Base-by-base conservation (phyloP, 2,797 vertebrate species). In the Cyprinodon diabolis region DNA sequence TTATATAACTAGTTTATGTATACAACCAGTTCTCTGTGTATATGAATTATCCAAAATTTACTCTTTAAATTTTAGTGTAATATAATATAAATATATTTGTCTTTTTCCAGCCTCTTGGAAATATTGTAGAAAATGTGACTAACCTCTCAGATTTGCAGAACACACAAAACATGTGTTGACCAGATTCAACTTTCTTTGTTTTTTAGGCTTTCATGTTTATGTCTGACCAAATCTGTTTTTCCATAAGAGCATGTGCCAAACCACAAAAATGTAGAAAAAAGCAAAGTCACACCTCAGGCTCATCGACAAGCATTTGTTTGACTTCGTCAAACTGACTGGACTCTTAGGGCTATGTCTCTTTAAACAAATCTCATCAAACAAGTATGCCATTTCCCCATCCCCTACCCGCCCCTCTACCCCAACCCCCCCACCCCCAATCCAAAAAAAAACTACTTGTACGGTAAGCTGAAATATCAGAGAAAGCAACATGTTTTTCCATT, bases 11-110 rank as follows among this genome's bases (percentile, higher is more conserved):
- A 89, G 78, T 91, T 81, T 85, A 77, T 92, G 89, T 90, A 82
- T 89, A 77, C 82, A 92, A 88, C 93, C 91, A 88, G 76, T 4
- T 52, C 51, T 80, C 84, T 84, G 74, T 63, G 70, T 77, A 78
- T 66, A 78, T 89, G 82, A 89, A 83, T 84, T 92, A 30, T 30
- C 30, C 30, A 30, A 30, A 30, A 30, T 30, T 30, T 30, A 30
- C 30, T 30, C 30, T 30, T 30, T 3, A 30, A 30, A 30, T 30
- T 30, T 30, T 30, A 30, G 30, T 30, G 30, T 30, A 30, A 30
- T 30, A 30, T 30, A 30, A 30, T 30, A 30, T 30, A 2, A 30
- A 30, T 30, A 30, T 30, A 30, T 30, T 30, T 30, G 30, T 30
- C 0, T 30, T 30, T 30, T 30, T 30, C 2, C 30, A 30, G 30